phyloP scores from a whole-genome alignment of 2,888 invertebrate species.

The Lacanobia oleracea region DNA sequence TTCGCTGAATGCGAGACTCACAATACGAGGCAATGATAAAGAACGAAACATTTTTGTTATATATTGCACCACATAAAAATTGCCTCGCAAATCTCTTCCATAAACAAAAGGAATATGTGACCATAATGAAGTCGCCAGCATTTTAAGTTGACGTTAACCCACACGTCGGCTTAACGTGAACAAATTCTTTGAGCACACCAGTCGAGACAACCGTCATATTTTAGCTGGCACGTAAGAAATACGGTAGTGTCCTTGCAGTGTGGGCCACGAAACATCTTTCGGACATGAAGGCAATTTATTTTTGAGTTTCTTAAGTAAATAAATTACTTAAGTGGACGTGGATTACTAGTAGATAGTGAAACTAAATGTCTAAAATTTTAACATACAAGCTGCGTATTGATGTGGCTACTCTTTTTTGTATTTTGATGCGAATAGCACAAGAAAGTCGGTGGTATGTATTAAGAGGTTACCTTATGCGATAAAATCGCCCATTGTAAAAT shows the following conservation, averaged over 20 bases:
- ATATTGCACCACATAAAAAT: background rate
- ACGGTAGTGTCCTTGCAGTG: constrained; percentile 39
- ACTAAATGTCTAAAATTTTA: no score
- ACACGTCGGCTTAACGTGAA: constrained; percentile 58
- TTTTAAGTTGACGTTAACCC: constrained; percentile 53
- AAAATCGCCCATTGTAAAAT: no score
- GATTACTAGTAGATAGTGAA: no score
- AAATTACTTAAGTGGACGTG: no score
- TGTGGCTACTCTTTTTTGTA: no score
- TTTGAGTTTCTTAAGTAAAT: background rate
- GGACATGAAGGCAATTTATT: background rate
- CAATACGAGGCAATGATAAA: no score
- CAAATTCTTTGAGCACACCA: constrained; percentile 67
- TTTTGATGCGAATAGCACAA: no score
- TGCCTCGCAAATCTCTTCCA: constrained; percentile 5
- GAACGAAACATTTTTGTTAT: background rate
- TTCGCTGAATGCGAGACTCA: no score
- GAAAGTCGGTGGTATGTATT: no score
- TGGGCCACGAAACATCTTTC: constrained; percentile 30
- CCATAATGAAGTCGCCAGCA: constrained; percentile 43
- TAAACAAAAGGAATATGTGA: constrained; percentile 16
- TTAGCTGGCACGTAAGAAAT: constrained; percentile 67
- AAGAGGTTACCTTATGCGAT: no score
- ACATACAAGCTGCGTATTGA: no score
- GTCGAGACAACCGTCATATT: constrained; percentile 65